phyloP scores from a whole-genome alignment of 2,797 vertebrate genomes.

The Enteromius trimaculatus region DNA sequence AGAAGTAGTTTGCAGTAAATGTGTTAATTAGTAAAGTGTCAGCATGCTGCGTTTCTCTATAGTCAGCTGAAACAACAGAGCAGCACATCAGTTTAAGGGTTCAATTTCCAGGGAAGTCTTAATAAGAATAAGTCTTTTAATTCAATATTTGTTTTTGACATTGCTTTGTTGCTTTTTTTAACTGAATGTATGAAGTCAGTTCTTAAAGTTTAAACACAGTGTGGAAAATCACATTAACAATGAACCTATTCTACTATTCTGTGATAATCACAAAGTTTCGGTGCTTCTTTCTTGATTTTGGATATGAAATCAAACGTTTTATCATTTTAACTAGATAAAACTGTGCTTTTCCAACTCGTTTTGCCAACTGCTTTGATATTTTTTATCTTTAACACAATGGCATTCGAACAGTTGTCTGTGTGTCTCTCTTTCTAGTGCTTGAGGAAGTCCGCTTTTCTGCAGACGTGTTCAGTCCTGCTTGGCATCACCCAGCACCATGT shows the following conservation, averaged over 20 bases:
- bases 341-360: not conserved
- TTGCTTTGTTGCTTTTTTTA: not conserved
- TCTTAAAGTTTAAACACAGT: not conserved
- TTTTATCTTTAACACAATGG: not conserved
- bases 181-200: not conserved
- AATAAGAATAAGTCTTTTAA: too few relatives aligned
- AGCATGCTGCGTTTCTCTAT: not conserved
- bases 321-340: not conserved
- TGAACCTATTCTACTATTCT: not conserved
- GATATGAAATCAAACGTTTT: not conserved
- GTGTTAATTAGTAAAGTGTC: not conserved
- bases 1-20: not conserved
- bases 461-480: conserved; percentile 73
- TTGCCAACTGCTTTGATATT: not conserved
- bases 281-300: not conserved
- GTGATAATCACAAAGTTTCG: not conserved
- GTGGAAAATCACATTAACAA: not conserved
- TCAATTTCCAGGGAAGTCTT: not conserved
- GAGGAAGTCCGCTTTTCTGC: conserved; percentile 78
- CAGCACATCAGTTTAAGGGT: not conserved
- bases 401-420: not conserved
- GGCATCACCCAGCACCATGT: conserved; percentile 84
- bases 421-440: conserved; percentile 75
- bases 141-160: not conserved
- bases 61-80: not conserved